These are phyloP conservation scores for Petromus typicus DNA, from an alignment of 2,113 vertebrate species.

Conservation along the genomic window DNA sequence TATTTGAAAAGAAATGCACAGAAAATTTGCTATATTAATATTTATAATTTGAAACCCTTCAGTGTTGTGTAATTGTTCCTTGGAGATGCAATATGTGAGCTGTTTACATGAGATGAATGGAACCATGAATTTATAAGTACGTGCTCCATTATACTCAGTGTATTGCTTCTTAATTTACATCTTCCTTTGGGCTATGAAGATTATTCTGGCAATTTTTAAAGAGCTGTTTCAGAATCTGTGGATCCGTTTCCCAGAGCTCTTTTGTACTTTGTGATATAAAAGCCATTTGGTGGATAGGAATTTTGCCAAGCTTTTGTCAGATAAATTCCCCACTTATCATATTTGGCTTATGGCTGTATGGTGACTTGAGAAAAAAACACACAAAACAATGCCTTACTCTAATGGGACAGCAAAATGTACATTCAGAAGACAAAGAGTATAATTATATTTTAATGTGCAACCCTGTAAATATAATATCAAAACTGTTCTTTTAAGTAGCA, in stretches of 20 bases:
- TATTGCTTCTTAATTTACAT: slow-evolving; percentile 87
- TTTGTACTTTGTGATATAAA: slow-evolving; percentile 83
- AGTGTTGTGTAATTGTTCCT: slow-evolving; percentile 83
- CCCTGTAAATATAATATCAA: slow-evolving; percentile 77
- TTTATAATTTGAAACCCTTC: slow-evolving; percentile 69
- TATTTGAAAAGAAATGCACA: slow-evolving; percentile 48
- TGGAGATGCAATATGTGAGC: slow-evolving; percentile 68
- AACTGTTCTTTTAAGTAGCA: slow-evolving; percentile 69
- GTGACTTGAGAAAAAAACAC: slow-evolving; percentile 69
- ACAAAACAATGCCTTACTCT: slow-evolving; percentile 74
- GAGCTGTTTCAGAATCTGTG: slow-evolving; percentile 79
- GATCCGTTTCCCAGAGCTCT: slow-evolving; percentile 81
- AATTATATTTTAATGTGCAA: slow-evolving; percentile 81
- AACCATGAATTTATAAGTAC: slow-evolving; percentile 82
- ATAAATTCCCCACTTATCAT: slow-evolving; percentile 82
- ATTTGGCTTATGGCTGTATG: slow-evolving; percentile 80
- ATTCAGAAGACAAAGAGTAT: slow-evolving; percentile 79
- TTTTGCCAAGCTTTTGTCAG: slow-evolving; percentile 81
- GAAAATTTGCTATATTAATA: slow-evolving; percentile 69
- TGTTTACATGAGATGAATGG: slow-evolving; percentile 86
- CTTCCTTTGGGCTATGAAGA: slow-evolving; percentile 83
- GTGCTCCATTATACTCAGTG: slow-evolving; percentile 85
- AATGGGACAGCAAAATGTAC: slow-evolving; percentile 78
- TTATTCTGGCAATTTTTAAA: slow-evolving; percentile 83
- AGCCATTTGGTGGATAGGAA: slow-evolving; percentile 81